Base-by-base conservation (phyloP, 2,888 invertebrate genomes). In the Epinotia ramella region DNA sequence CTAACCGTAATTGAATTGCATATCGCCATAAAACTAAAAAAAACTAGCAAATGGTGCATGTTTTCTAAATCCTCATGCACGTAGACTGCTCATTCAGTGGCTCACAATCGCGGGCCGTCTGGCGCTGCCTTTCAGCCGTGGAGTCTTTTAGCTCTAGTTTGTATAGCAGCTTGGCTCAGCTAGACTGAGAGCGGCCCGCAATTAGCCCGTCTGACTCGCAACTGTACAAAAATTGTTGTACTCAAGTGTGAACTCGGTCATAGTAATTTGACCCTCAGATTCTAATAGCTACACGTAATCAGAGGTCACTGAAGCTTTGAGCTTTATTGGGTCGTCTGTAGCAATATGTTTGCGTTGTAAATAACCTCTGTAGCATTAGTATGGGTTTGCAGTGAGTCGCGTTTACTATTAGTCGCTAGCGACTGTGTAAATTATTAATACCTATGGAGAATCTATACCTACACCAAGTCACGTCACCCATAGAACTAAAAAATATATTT, bases 151-250 rank as follows among this genome's bases (percentile, higher is more conserved):
- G 84, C 84, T 86, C 87, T 53, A 84, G 84, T 84, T 82, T 84
- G 84, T 84, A 83, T 40, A 9, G 40, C 83, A 86, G 83, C 83
- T 83, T 82, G 78, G 80, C 77, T 78, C 79, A 76, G 81, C 81
- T 84, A 83, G 84, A 80, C 84, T 89, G 88, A 88, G 90, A 90
- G 88, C 88, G 87, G 84, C 79, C 83, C 79, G 88, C 90, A 90
- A 91, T 91, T 90, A 91, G 89, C 88, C 83, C 81, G 84, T 82
- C 83, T 85, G 83, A 66, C 70, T 40, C 59, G 24, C 62, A 11
- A n/a, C 53, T 53, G n/a, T 13, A 53, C 53, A 53, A 53, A 53
- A 53, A n/a, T 13, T 53, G n/a, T n/a, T 53, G 53, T 53, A 53
- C 53, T 53, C n/a, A n/a, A 53, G n/a, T n/a, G 40, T 53, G n/a